Percentiles rank a stretch among this genome's conserved stretches.
Evolutionary conservation across 2,113 vertebrate species (phyloP).

Genomic region (Oostethus manadensis): DNA sequence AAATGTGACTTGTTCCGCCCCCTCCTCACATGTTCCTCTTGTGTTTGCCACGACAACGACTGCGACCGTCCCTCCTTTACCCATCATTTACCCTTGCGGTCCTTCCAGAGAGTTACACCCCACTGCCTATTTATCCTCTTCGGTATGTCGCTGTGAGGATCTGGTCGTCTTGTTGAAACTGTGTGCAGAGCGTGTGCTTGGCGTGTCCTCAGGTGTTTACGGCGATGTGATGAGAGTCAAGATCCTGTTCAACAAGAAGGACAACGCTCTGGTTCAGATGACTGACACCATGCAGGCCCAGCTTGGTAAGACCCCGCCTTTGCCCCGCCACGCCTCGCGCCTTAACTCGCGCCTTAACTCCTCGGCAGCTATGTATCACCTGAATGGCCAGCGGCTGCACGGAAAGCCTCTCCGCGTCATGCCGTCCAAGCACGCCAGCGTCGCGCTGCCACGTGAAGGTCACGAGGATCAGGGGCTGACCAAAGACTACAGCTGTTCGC

Average conservation of each 20-base stretch:
- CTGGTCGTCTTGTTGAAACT: not conserved
- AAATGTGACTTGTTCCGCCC: too few species aligned
- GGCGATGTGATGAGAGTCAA: conserved; percentile 85
- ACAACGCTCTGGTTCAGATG: conserved; percentile 78
- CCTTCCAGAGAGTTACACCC: too few species aligned
- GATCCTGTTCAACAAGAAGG: conserved; percentile 96
- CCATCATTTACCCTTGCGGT: too few species aligned
- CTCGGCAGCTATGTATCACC: conserved; percentile 87
- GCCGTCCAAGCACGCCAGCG: conserved; percentile 89
- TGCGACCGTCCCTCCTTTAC: too few species aligned
- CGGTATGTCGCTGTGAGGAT: not conserved
- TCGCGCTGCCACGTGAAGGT: conserved; percentile 88
- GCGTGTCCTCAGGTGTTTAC: conserved; percentile 18
- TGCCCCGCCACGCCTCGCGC: not conserved
- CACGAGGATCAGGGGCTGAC: conserved; percentile 93
- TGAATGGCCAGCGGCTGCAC: conserved; percentile 90
- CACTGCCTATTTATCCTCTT: not conserved
- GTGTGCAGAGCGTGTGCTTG: not conserved
- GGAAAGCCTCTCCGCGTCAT: conserved; percentile 88
- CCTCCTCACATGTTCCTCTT: too few species aligned
- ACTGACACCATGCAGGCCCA: not conserved
- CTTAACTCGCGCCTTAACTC: not conserved
- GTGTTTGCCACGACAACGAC: too few species aligned
- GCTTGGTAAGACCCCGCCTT: not conserved
- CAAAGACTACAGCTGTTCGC: conserved; percentile 90